These are phyloP conservation scores for Phyllostomus hastatus DNA, from an alignment of 2,113 vertebrate species.

Conservation along the genomic window DNA sequence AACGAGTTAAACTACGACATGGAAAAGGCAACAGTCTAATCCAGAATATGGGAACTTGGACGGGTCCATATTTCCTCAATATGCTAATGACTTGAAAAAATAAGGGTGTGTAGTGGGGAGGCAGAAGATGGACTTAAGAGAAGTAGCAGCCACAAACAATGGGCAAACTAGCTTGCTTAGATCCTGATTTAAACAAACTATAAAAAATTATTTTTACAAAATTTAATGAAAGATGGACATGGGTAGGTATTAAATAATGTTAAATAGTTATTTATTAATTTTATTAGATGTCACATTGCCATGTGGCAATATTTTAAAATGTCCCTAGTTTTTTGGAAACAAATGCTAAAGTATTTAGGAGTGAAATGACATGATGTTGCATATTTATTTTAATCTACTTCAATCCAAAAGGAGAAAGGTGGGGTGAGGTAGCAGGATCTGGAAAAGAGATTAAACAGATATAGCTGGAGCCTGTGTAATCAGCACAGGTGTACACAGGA, in stretches of 20 bases:
- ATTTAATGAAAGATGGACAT: neutral
- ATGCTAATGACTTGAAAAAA: neutral
- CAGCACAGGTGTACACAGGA: neutral
- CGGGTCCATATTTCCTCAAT: neutral
- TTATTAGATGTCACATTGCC: neutral
- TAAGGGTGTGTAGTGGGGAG: fast-evolving
- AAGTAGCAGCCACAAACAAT: neutral
- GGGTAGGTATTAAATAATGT: neutral
- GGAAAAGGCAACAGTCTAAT: neutral
- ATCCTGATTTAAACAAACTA: neutral
- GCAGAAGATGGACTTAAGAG: neutral
- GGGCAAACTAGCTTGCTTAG: neutral
- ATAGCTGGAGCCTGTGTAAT: neutral
- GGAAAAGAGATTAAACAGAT: neutral
- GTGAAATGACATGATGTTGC: neutral
- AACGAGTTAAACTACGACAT: neutral
- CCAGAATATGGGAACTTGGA: neutral
- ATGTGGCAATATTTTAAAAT: neutral
- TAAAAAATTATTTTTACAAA: neutral
- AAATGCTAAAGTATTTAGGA: neutral
- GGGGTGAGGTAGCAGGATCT: neutral
- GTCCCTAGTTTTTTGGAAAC: neutral
- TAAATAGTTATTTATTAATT: neutral
- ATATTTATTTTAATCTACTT: neutral
- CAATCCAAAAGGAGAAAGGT: neutral